phyloP scores from a whole-genome alignment of 2,797 vertebrate genomes.

The Amblyopsis hoosieri region DNA sequence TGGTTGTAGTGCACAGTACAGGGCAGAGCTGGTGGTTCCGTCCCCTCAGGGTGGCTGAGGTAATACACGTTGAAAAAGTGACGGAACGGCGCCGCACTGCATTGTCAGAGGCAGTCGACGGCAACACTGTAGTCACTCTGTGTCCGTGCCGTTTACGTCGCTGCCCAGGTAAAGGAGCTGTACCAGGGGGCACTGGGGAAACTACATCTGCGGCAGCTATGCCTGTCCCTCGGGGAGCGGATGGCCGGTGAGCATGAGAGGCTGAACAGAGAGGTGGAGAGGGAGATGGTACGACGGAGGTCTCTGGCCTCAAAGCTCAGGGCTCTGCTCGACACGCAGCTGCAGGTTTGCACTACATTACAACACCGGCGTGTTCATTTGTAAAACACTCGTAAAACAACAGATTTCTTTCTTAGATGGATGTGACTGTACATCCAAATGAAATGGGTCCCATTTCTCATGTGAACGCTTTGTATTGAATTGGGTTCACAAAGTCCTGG shows the following conservation, averaged over 20 bases:
- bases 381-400: no score
- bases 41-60: conserved; percentile 39
- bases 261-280: conserved; percentile 78
- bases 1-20: conserved; percentile 9
- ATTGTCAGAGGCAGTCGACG: conserved; percentile 8
- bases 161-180: conserved; percentile 82
- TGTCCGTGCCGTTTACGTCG: conserved; percentile 23
- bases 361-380: background rate
- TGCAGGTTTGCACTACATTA: conserved; percentile 53
- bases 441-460: no score
- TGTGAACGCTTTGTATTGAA: no score
- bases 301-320: conserved; percentile 75
- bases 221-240: conserved; percentile 42
- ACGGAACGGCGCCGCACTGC: conserved; percentile 5
- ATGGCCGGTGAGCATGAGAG: conserved; percentile 52
- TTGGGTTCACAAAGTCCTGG: no score
- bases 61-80: conserved; percentile 50
- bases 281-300: conserved; percentile 74
- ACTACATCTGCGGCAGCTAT: conserved; percentile 68
- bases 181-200: conserved; percentile 78
- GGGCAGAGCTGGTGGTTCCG: conserved; percentile 46
- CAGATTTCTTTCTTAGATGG: no score
- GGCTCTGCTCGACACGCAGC: conserved; percentile 74
- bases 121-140: background rate
- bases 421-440: no score